Evolutionary conservation across 2,113 vertebrate species (phyloP), one percentile per base, ranked within the genome.

Genomic region (Platysteira castanea): DNA sequence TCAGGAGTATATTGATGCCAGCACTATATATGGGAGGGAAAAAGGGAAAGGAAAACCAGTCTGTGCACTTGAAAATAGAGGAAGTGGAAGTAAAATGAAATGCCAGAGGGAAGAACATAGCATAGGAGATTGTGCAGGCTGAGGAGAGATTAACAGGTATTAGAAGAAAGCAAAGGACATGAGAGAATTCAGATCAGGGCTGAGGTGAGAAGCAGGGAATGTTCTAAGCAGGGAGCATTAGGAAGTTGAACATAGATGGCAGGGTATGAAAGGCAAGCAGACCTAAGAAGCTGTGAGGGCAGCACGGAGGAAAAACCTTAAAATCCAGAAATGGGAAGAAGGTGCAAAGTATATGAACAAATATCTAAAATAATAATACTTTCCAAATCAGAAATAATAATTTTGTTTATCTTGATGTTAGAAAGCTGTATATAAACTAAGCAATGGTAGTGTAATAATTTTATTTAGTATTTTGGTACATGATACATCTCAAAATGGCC

Each of bases 381-480:
- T 83, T 39, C 26, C 33, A 69, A 74, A 50, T 65, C 14, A 11
- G 57, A 89, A 61, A 61, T 50, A 60, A 41, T n/a, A 44, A 7
- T 26, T 68, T 64, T 77, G 12, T 39, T 64, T 75, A 65, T 59
- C 41, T 86, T 84, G 16, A 63, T 61, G 7, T 78, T 82, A 71
- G 52, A 74, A 86, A 88, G n/a, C 24, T 47, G 64, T 26, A 37
- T 22, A 61, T 35, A 92, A 91, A 89, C 20, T 52, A 76, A 92
- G 57, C 59, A 90, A 74, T 22, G 67, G 41, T 77, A 88, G 24
- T 49, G 75, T 84, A 95, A 89, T 76, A 93, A 75, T 76, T 97
- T 95, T 94, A 98, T 98, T 98, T 95, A 96, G 84, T 96, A 70
- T 97, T 96, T 96, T 91, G 84, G 59, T 90, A 97, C 59, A 91